A percentile compares a stretch with the other conserved stretches of the same genome.
Conservation (phyloP, 1,140 invertebrate genomes). For the Euglossa dilemma region DNA sequence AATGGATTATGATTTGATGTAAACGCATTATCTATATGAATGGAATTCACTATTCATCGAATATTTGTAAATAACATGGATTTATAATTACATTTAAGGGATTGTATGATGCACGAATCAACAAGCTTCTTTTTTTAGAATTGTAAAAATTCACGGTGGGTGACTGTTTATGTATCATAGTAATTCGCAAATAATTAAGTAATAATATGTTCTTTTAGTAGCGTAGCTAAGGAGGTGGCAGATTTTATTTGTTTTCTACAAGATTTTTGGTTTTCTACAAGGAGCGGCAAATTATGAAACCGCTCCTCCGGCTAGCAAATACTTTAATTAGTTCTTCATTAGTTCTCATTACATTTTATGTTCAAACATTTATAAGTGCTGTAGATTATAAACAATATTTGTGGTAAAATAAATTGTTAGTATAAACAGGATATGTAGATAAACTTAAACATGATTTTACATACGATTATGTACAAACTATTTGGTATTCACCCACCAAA, state of each 20-base stretch:
- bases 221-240: no score
- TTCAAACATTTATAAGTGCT: no score
- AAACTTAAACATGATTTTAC: background rate
- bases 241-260: no score
- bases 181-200: background rate
- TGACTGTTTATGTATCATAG: background rate
- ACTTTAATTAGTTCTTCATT: no score
- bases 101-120: background rate
- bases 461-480: background rate
- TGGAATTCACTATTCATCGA: conserved; percentile 5
- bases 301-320: no score
- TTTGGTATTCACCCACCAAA: background rate
- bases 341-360: no score
- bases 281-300: no score
- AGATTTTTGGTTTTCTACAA: no score
- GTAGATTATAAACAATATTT: background rate
- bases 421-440: background rate
- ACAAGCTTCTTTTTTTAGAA: background rate
- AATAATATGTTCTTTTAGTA: background rate
- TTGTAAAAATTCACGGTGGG: background rate
- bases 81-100: conserved; percentile 15
- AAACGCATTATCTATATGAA: background rate
- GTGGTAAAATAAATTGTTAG: background rate
- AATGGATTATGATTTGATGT: background rate
- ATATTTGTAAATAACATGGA: conserved; percentile 25